phyloP scores from a whole-genome alignment of 2,888 invertebrate species.

The Sepioteuthis lessoniana region DNA sequence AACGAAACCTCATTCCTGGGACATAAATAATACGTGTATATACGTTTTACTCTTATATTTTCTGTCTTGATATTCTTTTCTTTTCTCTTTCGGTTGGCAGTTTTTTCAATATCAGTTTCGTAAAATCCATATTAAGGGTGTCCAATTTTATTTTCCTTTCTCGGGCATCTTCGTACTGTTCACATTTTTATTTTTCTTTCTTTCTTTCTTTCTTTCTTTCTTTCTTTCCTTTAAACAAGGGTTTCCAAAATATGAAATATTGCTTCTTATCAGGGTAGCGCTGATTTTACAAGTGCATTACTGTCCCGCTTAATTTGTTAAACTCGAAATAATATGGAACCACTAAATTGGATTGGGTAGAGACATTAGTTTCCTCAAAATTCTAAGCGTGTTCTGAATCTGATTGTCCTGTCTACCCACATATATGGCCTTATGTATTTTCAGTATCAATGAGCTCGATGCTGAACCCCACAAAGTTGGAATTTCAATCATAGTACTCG shows the following conservation, averaged over 20 bases:
- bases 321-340: background rate
- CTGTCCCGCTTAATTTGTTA: background rate
- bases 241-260: background rate
- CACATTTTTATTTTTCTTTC: background rate
- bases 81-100: background rate
- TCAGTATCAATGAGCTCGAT: background rate
- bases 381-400: background rate
- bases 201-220: background rate
- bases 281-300: background rate
- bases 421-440: background rate
- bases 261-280: background rate
- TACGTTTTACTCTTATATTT: background rate
- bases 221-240: background rate
- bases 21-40: conserved; percentile 33
- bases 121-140: conserved; percentile 1
- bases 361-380: background rate
- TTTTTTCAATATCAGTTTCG: conserved; percentile 23
- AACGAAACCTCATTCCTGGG: conserved; percentile 10
- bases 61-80: background rate
- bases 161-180: background rate
- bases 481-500: too few relatives aligned
- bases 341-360: background rate
- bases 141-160: conserved; percentile 4
- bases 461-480: background rate
- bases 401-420: too few relatives aligned